Percentiles rank a stretch among this genome's conserved stretches.
These are phyloP conservation scores for Aleiodes sp. DNA, from an alignment of 1,140 invertebrate species.

Conservation along the genomic window DNA sequence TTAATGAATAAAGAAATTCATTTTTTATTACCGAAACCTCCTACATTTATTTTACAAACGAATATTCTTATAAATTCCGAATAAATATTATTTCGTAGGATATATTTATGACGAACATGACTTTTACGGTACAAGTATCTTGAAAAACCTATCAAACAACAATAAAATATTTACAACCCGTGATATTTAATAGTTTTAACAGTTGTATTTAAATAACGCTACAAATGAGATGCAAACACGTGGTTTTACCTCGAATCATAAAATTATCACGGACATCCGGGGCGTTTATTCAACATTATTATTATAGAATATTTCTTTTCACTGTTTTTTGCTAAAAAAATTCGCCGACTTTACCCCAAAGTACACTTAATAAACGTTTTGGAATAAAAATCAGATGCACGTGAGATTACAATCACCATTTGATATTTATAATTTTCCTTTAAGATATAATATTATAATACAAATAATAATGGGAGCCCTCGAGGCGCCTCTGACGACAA, in stretches of 20 bases:
- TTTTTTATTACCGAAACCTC: no score
- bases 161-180: slow-evolving; percentile 22
- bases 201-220: neutral
- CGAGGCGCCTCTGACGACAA: slow-evolving; percentile 31
- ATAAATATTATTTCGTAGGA: no score
- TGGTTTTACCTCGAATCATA: neutral
- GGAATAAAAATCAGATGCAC: neutral
- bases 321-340: neutral
- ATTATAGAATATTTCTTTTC: neutral
- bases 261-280: slow-evolving; percentile 1
- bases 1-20: no score
- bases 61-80: no score
- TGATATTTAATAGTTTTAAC: slow-evolving; percentile 14
- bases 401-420: neutral
- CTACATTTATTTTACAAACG: no score
- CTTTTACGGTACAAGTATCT: neutral
- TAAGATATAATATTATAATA: slow-evolving; percentile 36
- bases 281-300: neutral
- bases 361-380: neutral
- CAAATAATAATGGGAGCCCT: slow-evolving; percentile 33
- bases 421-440: neutral
- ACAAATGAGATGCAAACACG: neutral
- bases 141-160: neutral
- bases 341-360: neutral
- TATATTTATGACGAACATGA: neutral